These are phyloP conservation scores for Plusia festucae DNA, from an alignment of 2,888 invertebrate genomes.

Conservation along the genomic window DNA sequence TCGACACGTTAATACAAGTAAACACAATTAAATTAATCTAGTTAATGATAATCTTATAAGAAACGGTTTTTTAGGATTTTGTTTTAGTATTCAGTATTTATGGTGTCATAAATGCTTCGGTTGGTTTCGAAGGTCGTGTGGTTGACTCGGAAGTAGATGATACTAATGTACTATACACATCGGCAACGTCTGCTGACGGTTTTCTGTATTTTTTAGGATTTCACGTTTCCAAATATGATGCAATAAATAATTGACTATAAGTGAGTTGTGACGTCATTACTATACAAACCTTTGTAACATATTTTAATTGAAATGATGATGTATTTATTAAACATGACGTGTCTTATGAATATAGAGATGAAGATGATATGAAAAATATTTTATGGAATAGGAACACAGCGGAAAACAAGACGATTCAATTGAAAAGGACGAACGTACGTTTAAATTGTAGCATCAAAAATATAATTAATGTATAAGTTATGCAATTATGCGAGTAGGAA, in stretches of 20 bases:
- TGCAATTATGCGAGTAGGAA: not conserved
- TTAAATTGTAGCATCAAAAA: not conserved
- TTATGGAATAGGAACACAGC: too few species aligned
- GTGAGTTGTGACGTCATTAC: not conserved
- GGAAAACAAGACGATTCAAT: not conserved
- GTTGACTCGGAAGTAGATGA: too few species aligned
- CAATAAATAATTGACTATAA: not conserved
- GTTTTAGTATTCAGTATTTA: not conserved
- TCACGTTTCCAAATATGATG: not conserved
- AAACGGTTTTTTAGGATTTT: not conserved
- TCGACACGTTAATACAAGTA: not conserved
- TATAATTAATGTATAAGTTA: not conserved
- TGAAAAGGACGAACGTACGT: not conserved
- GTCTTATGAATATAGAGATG: not conserved
- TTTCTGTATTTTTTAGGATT: not conserved
- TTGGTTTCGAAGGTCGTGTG: not conserved
- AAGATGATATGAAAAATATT: not conserved
- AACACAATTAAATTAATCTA: not conserved
- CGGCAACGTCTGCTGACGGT: too few species aligned
- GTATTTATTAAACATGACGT: not conserved
- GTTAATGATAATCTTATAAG: not conserved
- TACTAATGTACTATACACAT: too few species aligned
- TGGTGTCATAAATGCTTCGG: not conserved
- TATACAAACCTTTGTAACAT: not conserved
- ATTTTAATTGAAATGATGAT: not conserved